Percentiles rank a stretch among this genome's conserved stretches.
phyloP scores from a whole-genome alignment of 1,140 invertebrate species.

The Mylabris phalerata region DNA sequence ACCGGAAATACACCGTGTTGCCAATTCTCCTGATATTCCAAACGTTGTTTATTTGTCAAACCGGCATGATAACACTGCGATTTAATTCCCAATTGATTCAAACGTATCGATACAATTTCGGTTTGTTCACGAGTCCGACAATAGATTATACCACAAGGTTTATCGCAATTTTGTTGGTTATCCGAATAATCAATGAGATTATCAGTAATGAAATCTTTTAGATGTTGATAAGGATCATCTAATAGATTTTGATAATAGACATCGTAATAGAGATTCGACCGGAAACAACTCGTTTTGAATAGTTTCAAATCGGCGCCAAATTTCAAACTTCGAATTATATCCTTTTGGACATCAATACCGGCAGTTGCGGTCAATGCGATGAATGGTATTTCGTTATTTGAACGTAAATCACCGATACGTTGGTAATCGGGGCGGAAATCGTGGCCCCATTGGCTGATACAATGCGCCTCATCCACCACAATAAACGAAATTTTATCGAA shows the following conservation, averaged over 20 bases:
- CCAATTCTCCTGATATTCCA: conserved; percentile 70
- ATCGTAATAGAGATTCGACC: conserved; percentile 78
- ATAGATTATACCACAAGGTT: conserved; percentile 81
- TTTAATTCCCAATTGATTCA: conserved; percentile 57
- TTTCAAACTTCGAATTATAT: conserved; percentile 57
- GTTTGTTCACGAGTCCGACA: conserved; percentile 81
- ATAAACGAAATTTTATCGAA: conserved; percentile 68
- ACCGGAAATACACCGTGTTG: conserved; percentile 70
- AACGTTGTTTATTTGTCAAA: conserved; percentile 56
- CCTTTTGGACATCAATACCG: conserved; percentile 64
- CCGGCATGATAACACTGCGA: conserved; percentile 71
- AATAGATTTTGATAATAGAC: conserved; percentile 77
- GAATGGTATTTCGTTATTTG: conserved; percentile 66
- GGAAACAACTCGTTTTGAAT: conserved; percentile 69
- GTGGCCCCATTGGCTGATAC: conserved; percentile 97
- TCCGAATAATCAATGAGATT: conserved; percentile 46
- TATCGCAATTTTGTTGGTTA: conserved; percentile 47
- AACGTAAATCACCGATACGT: conserved; percentile 69
- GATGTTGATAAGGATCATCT: conserved; percentile 67
- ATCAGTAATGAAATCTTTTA: conserved; percentile 61
- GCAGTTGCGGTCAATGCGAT: conserved; percentile 96
- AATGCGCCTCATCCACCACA: conserved; percentile 95
- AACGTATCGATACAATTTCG: conserved; percentile 60
- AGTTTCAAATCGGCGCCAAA: conserved; percentile 50
- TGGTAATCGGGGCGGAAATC: conserved; percentile 95